These are phyloP conservation scores for Andrena camellia DNA, from an alignment of 2,888 invertebrate species.

Conservation along the genomic window DNA sequence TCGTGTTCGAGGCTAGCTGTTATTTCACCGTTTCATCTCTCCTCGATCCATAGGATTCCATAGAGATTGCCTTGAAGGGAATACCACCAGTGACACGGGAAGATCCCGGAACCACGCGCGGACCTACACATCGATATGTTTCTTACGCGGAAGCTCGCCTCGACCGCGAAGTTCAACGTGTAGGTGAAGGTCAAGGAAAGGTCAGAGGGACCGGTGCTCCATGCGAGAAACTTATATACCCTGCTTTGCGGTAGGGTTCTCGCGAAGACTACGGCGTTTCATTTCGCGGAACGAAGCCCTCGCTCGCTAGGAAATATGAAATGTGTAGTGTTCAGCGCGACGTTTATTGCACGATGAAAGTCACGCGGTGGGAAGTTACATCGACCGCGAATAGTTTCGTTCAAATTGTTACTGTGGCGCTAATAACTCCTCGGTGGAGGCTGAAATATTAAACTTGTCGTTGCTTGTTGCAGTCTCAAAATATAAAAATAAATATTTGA, in stretches of 20 bases:
- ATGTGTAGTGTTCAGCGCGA: not conserved
- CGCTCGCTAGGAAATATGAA: not conserved
- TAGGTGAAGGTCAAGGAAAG: constrained; percentile 68
- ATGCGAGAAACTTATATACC: constrained; percentile 27
- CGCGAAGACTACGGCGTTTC: not conserved
- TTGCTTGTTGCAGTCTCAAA: no score
- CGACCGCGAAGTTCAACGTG: constrained; percentile 49
- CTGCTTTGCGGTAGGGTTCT: not conserved
- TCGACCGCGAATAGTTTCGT: not conserved
- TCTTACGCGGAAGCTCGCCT: constrained; percentile 63
- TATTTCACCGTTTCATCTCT: constrained; percentile 24
- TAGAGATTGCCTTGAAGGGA: constrained; percentile 16
- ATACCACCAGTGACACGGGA: not conserved
- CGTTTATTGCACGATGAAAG: constrained; percentile 2
- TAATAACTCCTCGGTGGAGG: not conserved
- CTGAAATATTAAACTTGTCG: not conserved
- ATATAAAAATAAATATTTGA: no score
- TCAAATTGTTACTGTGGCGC: not conserved
- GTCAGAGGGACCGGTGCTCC: constrained; percentile 54
- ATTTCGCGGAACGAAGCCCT: not conserved
- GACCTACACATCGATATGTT: constrained; percentile 50
- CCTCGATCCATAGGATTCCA: constrained; percentile 24
- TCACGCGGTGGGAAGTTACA: not conserved
- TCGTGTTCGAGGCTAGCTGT: constrained; percentile 11
- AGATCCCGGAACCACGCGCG: constrained; percentile 9